Evolutionary conservation across 1,140 invertebrate genomes (phyloP), one percentile per base, ranked within the genome.

Genomic region (Matsumurasca onukii): DNA sequence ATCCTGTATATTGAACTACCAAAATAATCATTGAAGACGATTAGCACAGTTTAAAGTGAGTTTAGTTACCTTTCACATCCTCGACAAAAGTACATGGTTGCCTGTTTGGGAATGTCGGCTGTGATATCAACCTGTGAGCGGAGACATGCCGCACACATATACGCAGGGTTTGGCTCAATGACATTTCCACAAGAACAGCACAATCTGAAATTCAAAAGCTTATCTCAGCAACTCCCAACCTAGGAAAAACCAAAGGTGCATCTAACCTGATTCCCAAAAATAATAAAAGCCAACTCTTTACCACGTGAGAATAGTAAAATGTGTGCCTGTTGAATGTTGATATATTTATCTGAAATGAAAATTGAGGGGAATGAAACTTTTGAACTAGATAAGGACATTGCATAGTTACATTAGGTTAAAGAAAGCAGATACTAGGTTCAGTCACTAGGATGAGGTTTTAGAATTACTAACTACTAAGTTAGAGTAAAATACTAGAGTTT

Each of bases 71-170:
- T 88, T 81, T 95, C 94, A 83, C 97, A 98, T 64, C 91, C 91
- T 80, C 89, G 88, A 76, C 97, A 98, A 77, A 94, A 96, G 73
- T 94, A 88, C 31, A 98, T 76, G 3, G 89, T 91, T 0, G 86
- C 91, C 82, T 98, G 95, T 81, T 99, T 99, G 0, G 95, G 94
- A 78, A 99, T 98, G 25, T 90, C 92, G 78, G 97, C 94, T 25
- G 95, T 96, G 45, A 99, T 98, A 76, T 99, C 97, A 17, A 98
- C 89, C 77, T 91, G 85, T 34, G 89, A 89, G 39, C 96, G 83
- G 17, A 99, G 80, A 83, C 98, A 99, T 24, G 88, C 89, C 0
- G 97, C 91, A 80, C 98, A 99, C 93, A 98, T 98, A 79, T 99
- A 99, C 1, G 95, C 88, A 5, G 95, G 92, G 85, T 99, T 99